phyloP scores from a whole-genome alignment of 2,113 vertebrate genomes.

The Garra rufa region DNA sequence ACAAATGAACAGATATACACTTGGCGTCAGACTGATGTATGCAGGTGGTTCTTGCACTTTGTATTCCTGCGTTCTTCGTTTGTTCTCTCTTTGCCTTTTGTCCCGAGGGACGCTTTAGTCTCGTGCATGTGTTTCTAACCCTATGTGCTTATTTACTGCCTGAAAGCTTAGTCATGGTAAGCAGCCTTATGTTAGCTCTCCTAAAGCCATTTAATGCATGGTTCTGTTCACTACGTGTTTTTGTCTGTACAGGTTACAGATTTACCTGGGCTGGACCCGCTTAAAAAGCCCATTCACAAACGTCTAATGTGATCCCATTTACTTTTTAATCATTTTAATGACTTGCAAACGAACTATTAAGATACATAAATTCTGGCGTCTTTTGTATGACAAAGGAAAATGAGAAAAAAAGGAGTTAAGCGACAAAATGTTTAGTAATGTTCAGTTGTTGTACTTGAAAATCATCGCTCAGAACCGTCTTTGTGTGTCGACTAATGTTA shows the following conservation, averaged over 20 bases:
- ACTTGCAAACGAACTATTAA: constrained; percentile 69
- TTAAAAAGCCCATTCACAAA: constrained; percentile 72
- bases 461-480: constrained; percentile 65
- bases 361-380: constrained; percentile 67
- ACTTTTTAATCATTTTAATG: constrained; percentile 48
- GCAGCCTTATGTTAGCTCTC: constrained; percentile 67
- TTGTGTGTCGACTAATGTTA: constrained; percentile 60
- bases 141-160: constrained; percentile 43
- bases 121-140: constrained; percentile 58
- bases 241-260: constrained; percentile 83
- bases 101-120: constrained; percentile 30
- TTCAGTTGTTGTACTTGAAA: constrained; percentile 77
- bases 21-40: constrained; percentile 50
- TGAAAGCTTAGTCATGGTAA: constrained; percentile 60
- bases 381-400: constrained; percentile 55
- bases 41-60: constrained; percentile 63
- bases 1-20: constrained; percentile 48
- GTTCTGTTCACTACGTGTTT: constrained; percentile 63
- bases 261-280: constrained; percentile 81
- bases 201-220: constrained; percentile 67
- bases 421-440: constrained; percentile 60
- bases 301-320: constrained; percentile 57
- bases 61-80: constrained; percentile 31
- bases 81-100: constrained; percentile 49
- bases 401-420: constrained; percentile 3